Evolutionary conservation across 2,888 invertebrate species (phyloP).

Genomic region (Scaptomyza caliginosa): DNA sequence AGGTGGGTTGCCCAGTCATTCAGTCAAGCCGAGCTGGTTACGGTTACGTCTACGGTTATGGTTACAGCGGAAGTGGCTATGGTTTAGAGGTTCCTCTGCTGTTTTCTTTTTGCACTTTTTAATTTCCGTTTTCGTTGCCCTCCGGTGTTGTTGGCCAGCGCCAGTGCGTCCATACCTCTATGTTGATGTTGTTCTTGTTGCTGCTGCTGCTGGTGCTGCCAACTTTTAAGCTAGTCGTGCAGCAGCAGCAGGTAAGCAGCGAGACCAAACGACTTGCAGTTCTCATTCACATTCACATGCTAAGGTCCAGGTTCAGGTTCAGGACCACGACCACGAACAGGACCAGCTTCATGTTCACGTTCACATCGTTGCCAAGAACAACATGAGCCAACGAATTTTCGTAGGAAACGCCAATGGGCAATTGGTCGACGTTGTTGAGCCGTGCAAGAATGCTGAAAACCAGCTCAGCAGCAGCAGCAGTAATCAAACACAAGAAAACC

Average conservation of each 20-base stretch:
- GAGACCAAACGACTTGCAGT: conserved; percentile 28
- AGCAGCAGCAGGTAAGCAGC: conserved; percentile 45
- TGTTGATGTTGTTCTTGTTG: conserved; percentile 54
- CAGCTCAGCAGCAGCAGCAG: conserved; percentile 29
- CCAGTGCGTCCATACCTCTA: conserved; percentile 33
- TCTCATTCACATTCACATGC: conserved; percentile 13
- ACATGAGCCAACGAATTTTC: conserved; percentile 65
- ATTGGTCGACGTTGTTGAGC: conserved; percentile 32
- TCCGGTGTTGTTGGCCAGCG: conserved; percentile 33
- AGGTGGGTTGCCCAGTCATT: conserved; percentile 25
- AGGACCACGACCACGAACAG: no score
- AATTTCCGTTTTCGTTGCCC: conserved; percentile 74
- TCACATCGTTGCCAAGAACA: conserved; percentile 72
- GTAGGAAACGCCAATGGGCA: conserved; percentile 67
- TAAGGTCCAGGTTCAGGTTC: not conserved
- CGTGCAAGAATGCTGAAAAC: conserved; percentile 43
- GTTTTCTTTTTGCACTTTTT: conserved; percentile 79
- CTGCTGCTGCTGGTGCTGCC: conserved; percentile 9
- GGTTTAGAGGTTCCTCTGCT: conserved; percentile 71
- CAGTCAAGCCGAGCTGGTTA: conserved; percentile 45
- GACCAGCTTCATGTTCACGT: conserved; percentile 45
- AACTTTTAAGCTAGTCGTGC: conserved; percentile 47
- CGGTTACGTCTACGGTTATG: conserved; percentile 48
- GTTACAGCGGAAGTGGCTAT: conserved; percentile 53
- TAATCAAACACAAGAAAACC: conserved; percentile 51